phyloP scores from a whole-genome alignment of 2,888 invertebrate species.

The Iphiclides podalirius region DNA sequence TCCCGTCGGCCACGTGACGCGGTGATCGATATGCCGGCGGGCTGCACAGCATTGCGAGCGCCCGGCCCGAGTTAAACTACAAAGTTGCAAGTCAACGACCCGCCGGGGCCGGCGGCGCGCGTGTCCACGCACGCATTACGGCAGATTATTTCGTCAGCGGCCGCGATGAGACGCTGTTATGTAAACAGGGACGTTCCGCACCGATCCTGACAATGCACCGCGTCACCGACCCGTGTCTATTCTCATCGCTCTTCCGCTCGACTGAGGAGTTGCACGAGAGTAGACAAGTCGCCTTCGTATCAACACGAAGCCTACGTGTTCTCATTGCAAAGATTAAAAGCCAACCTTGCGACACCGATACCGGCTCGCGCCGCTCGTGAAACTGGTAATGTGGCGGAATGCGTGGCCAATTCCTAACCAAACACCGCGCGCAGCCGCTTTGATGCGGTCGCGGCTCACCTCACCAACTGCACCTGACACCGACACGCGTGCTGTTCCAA shows the following conservation, averaged over 20 bases:
- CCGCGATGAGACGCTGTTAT: neutral
- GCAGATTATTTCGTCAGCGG: neutral
- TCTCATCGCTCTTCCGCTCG: too few species aligned
- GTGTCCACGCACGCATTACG: neutral
- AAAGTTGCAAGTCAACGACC: neutral
- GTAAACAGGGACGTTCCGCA: conserved; percentile 11
- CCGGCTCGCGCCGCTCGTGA: conserved; percentile 29
- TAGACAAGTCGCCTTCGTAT: too few species aligned
- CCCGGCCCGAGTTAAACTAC: too few species aligned
- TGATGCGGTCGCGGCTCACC: neutral
- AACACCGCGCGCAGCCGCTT: conserved; percentile 32
- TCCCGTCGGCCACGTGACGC: too few species aligned
- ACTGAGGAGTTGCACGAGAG: too few species aligned
- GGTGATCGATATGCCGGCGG: too few species aligned
- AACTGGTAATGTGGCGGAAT: conserved; percentile 44
- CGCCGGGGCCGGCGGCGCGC: neutral
- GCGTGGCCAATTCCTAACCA: conserved; percentile 47
- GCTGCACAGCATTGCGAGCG: too few species aligned
- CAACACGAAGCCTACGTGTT: too few species aligned
- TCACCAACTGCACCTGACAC: neutral
- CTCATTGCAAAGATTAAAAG: conserved; percentile 24
- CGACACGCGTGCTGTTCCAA: too few species aligned
- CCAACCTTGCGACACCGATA: conserved; percentile 36
- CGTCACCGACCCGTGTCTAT: too few species aligned
- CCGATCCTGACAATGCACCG: too few species aligned